phyloP scores from a whole-genome alignment of 2,113 vertebrate species.

The Periophthalmodon schlosseri region DNA sequence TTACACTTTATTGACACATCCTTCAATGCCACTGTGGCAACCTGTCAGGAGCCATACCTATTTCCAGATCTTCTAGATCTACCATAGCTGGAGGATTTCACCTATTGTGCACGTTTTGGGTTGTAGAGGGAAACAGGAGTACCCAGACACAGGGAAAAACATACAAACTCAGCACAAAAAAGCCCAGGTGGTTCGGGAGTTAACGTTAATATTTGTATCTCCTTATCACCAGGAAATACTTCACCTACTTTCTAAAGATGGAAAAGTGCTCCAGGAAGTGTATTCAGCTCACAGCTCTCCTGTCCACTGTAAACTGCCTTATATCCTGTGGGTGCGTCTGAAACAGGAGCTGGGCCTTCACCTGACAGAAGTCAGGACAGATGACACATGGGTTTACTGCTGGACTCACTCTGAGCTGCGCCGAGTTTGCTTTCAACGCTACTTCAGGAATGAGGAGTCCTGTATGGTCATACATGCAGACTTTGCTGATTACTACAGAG shows the following conservation, averaged over 20 bases:
- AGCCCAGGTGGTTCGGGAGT: too few relatives aligned
- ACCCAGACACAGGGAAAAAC: too few relatives aligned
- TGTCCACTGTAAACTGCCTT: slow-evolving; percentile 53
- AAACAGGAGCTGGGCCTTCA: slow-evolving; percentile 56
- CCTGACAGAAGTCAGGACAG: slow-evolving; percentile 69
- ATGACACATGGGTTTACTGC: slow-evolving; percentile 69
- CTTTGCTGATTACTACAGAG: slow-evolving; percentile 67
- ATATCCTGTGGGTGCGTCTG: slow-evolving; percentile 62
- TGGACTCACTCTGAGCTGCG: slow-evolving; percentile 64
- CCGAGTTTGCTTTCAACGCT: slow-evolving; percentile 49
- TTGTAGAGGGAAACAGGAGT: too few relatives aligned
- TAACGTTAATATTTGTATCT: background rate
- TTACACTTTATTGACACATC: too few relatives aligned
- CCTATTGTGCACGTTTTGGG: too few relatives aligned
- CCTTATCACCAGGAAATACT: slow-evolving; percentile 56
- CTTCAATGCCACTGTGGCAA: too few relatives aligned
- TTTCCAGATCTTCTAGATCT: too few relatives aligned
- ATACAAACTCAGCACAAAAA: too few relatives aligned
- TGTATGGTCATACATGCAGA: slow-evolving; percentile 57
- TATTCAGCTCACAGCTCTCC: slow-evolving; percentile 8
- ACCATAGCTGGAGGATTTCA: too few relatives aligned
- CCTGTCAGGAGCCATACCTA: too few relatives aligned
- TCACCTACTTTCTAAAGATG: slow-evolving; percentile 64
- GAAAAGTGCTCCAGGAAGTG: slow-evolving; percentile 63
- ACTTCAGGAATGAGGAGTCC: slow-evolving; percentile 59